Percentiles rank a stretch among this genome's conserved stretches.
phyloP scores from a whole-genome alignment of 1,140 invertebrate species.

The Drosophila melanica region DNA sequence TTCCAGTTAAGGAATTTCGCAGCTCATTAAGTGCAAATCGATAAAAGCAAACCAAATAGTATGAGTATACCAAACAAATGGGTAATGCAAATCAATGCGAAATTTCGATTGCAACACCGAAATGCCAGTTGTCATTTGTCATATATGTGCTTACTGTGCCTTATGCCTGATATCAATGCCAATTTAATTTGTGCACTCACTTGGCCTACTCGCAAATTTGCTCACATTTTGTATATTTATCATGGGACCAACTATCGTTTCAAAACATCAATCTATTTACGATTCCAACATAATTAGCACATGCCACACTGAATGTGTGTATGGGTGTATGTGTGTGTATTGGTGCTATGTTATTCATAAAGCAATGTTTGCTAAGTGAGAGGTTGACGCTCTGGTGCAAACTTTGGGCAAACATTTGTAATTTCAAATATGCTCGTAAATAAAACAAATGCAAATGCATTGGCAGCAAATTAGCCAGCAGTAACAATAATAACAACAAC shows the following conservation, averaged over 20 bases:
- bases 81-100: not conserved
- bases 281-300: slow-evolving; percentile 50
- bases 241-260: slow-evolving; percentile 17
- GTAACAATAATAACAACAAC: not conserved
- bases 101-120: not conserved
- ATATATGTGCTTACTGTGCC: slow-evolving; percentile 2
- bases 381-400: slow-evolving; percentile 14
- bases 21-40: not conserved
- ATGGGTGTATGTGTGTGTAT: slow-evolving; percentile 1
- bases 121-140: not conserved
- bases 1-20: no score
- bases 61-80: not conserved
- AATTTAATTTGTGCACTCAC: slow-evolving; percentile 23
- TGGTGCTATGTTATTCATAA: slow-evolving; percentile 39
- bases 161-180: slow-evolving; percentile 1
- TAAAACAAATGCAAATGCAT: slow-evolving; percentile 52
- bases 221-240: slow-evolving; percentile 28
- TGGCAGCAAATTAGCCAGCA: slow-evolving; percentile 44
- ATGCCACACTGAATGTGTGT: slow-evolving; percentile 4
- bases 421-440: slow-evolving; percentile 38
- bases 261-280: slow-evolving; percentile 49
- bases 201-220: slow-evolving; percentile 20
- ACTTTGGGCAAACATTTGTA: slow-evolving; percentile 40
- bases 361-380: slow-evolving; percentile 17
- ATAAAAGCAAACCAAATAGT: not conserved